Evolutionary conservation across 1,140 invertebrate species (phyloP), one percentile per base, ranked within the genome.

Genomic region (Glomeris maerens): DNA sequence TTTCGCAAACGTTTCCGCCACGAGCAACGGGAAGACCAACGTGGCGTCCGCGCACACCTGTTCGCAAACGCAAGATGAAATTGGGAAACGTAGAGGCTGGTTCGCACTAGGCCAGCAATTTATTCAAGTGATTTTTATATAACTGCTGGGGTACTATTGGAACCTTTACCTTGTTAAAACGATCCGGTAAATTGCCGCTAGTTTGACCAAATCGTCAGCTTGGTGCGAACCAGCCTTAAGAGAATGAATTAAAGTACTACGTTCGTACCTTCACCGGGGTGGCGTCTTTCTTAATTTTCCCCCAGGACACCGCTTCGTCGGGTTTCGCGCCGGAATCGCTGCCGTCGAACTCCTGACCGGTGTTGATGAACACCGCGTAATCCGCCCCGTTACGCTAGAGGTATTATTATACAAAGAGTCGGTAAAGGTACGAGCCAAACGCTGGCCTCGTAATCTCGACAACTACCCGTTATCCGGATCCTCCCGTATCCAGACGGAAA

Each of bases 271-370:
- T 98, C 0, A 98, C 87, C n/a, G 94, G 88, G 41, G 72, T 77
- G 0, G 91, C 87, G 60, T 83, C 80, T 59, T 78, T 79, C 62
- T 79, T 80, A 52, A 98, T 96, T 73, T 98, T 98, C 0, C 95
- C 95, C 95, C 95, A 98, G 2, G 91, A 96, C 13, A 97, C 76
- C 0, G 95, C 95, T 73, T 99, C 96, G 73, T 99, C 96, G 2
- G 95, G 94, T 42, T 85, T 72, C 0, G 95, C 96, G 7, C 96
- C 96, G 55, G 91, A 86, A 67, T 99, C 96, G 67, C 91, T 96
- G 0, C 95, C 96, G 75, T 99, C 96, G 75, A 84, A 99, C 71
- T 99, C 96, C 26, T 81, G 81, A 1, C 84, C 84, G n/a, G 95
- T 98, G 66, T 99, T 99, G 2, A 99, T 71, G 70, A 85, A 98